Conservation (phyloP, 2,888 invertebrate species). For the Laspeyria flexula region DNA sequence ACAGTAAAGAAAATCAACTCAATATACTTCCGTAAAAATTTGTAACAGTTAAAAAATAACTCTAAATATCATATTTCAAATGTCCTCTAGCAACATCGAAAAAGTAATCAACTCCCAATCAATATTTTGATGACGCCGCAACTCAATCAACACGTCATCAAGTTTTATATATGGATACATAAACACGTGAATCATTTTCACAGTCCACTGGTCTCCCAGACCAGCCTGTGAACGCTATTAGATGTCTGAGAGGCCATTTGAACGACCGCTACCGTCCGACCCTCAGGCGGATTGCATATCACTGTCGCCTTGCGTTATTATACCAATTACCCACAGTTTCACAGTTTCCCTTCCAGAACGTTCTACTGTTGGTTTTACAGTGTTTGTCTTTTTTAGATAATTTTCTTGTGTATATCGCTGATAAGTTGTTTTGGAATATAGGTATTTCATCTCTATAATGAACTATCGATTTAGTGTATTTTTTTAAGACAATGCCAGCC, state of each 20-base stretch:
- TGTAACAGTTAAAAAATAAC: no score
- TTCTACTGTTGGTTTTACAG: slow-evolving; percentile 12
- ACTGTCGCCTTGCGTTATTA: slow-evolving; percentile 41
- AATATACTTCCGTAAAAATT: no score
- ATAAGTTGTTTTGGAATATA: no score
- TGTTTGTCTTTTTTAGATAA: slow-evolving; percentile 20
- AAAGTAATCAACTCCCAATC: neutral
- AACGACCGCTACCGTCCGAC: slow-evolving; percentile 22
- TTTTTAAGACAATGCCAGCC: no score
- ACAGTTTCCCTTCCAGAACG: no score
- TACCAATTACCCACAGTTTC: slow-evolving; percentile 38
- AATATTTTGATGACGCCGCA: slow-evolving; percentile 1
- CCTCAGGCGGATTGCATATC: slow-evolving; percentile 46
- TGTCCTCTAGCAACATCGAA: no score
- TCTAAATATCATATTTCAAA: no score
- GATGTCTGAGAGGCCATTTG: slow-evolving; percentile 34
- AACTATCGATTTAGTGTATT: no score
- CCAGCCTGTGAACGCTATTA: slow-evolving; percentile 28
- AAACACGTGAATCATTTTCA: slow-evolving; percentile 37
- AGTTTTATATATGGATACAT: slow-evolving; percentile 17
- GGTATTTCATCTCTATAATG: no score
- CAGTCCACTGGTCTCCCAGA: slow-evolving; percentile 29
- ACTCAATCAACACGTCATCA: slow-evolving; percentile 5
- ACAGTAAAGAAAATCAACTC: no score
- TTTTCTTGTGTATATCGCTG: no score